Conservation (phyloP, 2,888 invertebrate species). For the Habroteleia sp. region DNA sequence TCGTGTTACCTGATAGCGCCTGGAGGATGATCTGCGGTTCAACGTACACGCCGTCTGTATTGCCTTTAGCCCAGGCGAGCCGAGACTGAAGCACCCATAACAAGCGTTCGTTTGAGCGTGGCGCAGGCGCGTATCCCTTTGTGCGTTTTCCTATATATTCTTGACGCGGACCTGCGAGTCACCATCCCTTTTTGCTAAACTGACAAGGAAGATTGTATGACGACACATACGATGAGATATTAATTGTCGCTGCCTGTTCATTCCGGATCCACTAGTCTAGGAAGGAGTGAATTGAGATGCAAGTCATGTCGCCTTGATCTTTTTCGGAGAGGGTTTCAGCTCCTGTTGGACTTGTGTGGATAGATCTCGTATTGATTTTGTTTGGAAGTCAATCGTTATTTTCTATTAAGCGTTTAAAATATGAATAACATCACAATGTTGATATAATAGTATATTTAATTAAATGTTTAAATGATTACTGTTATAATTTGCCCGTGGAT, state of each 20-base stretch:
- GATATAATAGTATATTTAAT: too few relatives aligned
- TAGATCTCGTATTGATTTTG: conserved; percentile 12
- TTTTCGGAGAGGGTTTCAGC: too few relatives aligned
- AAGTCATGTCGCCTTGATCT: neutral
- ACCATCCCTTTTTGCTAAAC: conserved; percentile 37
- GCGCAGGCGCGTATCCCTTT: conserved; percentile 69
- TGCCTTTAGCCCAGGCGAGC: conserved; percentile 79
- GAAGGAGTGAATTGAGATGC: neutral
- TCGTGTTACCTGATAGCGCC: conserved; percentile 33
- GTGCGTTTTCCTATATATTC: conserved; percentile 54
- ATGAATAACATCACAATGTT: too few relatives aligned
- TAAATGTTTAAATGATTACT: neutral
- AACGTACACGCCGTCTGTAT: conserved; percentile 66
- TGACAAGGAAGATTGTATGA: conserved; percentile 15
- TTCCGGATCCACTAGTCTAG: neutral
- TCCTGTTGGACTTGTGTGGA: neutral
- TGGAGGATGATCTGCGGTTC: conserved; percentile 31
- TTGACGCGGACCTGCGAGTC: conserved; percentile 52
- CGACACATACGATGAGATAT: conserved; percentile 64
- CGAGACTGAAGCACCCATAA: conserved; percentile 77
- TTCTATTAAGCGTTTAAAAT: neutral
- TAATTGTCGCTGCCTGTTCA: conserved; percentile 64
- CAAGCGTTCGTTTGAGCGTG: conserved; percentile 69
- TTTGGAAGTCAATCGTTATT: conserved; percentile 4
- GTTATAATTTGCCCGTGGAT: neutral